phyloP scores from a whole-genome alignment of 1,140 invertebrate genomes.

The Micrasema longulum region DNA sequence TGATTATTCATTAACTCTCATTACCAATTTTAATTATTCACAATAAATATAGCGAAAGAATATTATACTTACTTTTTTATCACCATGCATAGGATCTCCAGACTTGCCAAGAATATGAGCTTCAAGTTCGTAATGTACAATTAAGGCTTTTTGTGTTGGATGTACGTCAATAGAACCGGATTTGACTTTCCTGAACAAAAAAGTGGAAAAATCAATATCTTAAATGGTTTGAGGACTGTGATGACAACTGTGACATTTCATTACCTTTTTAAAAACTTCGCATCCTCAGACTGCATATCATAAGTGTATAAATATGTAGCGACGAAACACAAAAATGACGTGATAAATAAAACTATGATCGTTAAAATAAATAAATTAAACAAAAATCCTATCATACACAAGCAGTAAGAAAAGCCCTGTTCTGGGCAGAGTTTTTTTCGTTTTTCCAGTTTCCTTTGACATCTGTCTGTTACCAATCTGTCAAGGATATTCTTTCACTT shows the following conservation, averaged over 20 bases:
- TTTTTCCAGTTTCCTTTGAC: conserved; percentile 1
- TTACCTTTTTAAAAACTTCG: conserved; percentile 73
- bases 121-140: conserved; percentile 91
- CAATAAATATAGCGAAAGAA: too few relatives aligned
- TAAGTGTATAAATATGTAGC: conserved; percentile 49
- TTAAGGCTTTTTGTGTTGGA: conserved; percentile 89
- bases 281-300: conserved; percentile 71
- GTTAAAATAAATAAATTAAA: conserved; percentile 54
- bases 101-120: conserved; percentile 86
- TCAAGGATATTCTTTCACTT: too few relatives aligned
- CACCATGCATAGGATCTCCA: conserved; percentile 86
- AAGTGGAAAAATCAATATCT: conserved; percentile 45
- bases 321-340: conserved; percentile 54
- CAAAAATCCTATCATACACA: conserved; percentile 55
- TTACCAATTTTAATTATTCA: too few relatives aligned
- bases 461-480: too few relatives aligned
- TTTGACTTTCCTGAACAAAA: conserved; percentile 78
- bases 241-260: conserved; percentile 46
- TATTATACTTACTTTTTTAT: conserved; percentile 79
- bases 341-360: conserved; percentile 53
- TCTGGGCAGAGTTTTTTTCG: conserved; percentile 19
- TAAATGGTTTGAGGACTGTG: conserved; percentile 8
- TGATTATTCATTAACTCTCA: too few relatives aligned
- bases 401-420: conserved; percentile 12
- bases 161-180: conserved; percentile 90